A percentile compares a stretch with the other conserved stretches of the same genome.
phyloP scores from a whole-genome alignment of 2,113 vertebrate species.

The Piprites chloris region DNA sequence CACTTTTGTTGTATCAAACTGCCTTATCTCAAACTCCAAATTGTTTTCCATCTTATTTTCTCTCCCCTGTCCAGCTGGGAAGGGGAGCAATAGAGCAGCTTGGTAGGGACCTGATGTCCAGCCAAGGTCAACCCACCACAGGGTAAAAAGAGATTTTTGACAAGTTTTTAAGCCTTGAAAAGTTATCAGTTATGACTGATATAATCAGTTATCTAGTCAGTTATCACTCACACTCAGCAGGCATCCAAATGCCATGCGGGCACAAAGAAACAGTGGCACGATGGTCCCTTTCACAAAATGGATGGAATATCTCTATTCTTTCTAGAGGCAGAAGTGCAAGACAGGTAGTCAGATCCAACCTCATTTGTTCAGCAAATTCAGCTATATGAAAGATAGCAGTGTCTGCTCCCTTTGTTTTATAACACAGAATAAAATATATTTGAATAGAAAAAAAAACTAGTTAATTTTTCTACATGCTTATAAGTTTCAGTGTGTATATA shows the following conservation, averaged over 20 bases:
- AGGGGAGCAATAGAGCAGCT: background rate
- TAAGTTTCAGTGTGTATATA: background rate
- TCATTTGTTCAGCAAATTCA: background rate
- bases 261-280: background rate
- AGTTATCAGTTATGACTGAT: no score
- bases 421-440: background rate
- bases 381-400: background rate
- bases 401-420: background rate
- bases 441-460: background rate
- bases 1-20: background rate
- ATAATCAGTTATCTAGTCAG: no score
- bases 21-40: background rate
- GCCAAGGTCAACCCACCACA: background rate
- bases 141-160: background rate
- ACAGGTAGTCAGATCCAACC: background rate
- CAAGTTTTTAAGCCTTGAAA: background rate
- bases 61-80: background rate
- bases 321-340: background rate
- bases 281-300: background rate
- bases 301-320: background rate
- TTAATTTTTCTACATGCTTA: background rate
- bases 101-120: background rate
- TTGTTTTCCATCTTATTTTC: background rate
- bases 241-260: background rate
- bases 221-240: background rate